Evolutionary conservation across 2,113 vertebrate genomes (phyloP), one percentile per base, ranked within the genome.

Genomic region (Sinocyclocheilus anophthalmus): DNA sequence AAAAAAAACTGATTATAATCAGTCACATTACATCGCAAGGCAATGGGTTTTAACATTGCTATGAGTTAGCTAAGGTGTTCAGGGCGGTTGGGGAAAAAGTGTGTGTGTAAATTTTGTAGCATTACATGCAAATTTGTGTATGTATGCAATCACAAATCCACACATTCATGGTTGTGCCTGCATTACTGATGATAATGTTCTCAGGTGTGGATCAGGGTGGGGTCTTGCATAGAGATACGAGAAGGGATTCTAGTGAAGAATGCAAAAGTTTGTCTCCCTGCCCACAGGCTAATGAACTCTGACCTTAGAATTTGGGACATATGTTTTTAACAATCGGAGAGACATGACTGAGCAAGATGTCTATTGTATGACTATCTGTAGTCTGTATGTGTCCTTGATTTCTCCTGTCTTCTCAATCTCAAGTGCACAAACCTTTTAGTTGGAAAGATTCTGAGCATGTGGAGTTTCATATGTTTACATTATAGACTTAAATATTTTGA

Each of bases 1-100:
- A 84, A 78, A 37, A 37, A 70, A 76, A n/a, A 12, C 26, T 13
- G 9, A 77, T 72, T 55, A 55, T 48, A 75, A 75, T 37, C 75
- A 57, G 55, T 37, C 50, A 76, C 33, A 48, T 13, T 76, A 63
- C 70, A 24, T 69, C 67, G 20, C 26, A 26, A 26, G 1, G 26
- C 33, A 69, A 7, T 69, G 6, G 30, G 65, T 37, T 69, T 37
- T 30, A 65, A 30, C 63, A 65, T 65, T 13, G 12, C 24, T 65
- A 65, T 26, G 24, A 65, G 24, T 24, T 65, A 65, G 37, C 4
- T 37, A 26, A 69, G 30, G 3, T 69, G 14, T 69, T 42, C 8
- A 5, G 24, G 24, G 5, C 30, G 12, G 24, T 5, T 65, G n/a
- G 1, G 26, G 26, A 63, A 63, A 37, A 37, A 9, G 39, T 42